phyloP scores from a whole-genome alignment of 2,888 invertebrate genomes.

The Parnassius glacialis region DNA sequence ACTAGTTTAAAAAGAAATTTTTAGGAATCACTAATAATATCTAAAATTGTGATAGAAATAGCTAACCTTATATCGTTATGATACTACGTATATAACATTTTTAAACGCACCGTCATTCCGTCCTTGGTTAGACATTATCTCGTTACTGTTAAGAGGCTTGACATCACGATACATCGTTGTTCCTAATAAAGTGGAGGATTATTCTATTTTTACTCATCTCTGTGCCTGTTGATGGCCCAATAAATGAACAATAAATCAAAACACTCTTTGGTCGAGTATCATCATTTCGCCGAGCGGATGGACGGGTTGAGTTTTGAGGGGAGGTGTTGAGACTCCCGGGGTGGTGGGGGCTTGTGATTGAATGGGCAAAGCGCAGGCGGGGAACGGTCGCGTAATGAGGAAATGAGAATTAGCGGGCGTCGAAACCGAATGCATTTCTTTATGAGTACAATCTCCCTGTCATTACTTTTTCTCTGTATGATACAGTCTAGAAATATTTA shows the following conservation, averaged over 20 bases:
- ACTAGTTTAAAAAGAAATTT: no score
- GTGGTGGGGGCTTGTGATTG: conserved; percentile 43
- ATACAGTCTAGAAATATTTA: conserved; percentile 1
- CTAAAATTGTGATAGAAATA: no score
- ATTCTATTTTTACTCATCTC: conserved; percentile 53
- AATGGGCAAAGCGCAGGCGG: conserved; percentile 61
- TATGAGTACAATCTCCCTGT: conserved; percentile 45
- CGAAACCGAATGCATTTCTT: conserved; percentile 68
- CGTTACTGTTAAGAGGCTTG: conserved; percentile 36
- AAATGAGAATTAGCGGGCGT: conserved; percentile 78
- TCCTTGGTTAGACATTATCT: conserved; percentile 14
- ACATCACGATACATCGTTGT: conserved; percentile 38
- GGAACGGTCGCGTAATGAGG: conserved; percentile 69
- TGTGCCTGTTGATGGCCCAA: conserved; percentile 55
- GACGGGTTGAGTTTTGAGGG: conserved; percentile 43
- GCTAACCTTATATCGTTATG: no score
- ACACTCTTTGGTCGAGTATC: conserved; percentile 66
- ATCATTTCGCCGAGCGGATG: conserved; percentile 58
- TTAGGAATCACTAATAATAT: no score
- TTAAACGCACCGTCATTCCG: conserved; percentile 9
- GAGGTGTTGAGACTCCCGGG: conserved; percentile 42
- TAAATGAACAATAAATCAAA: conserved; percentile 77
- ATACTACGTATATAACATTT: not conserved
- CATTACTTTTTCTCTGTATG: conserved; percentile 28
- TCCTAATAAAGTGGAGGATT: conserved; percentile 37